Evolutionary conservation across 2,888 invertebrate species (phyloP).

Genomic region (Bruchidius siliquastri): DNA sequence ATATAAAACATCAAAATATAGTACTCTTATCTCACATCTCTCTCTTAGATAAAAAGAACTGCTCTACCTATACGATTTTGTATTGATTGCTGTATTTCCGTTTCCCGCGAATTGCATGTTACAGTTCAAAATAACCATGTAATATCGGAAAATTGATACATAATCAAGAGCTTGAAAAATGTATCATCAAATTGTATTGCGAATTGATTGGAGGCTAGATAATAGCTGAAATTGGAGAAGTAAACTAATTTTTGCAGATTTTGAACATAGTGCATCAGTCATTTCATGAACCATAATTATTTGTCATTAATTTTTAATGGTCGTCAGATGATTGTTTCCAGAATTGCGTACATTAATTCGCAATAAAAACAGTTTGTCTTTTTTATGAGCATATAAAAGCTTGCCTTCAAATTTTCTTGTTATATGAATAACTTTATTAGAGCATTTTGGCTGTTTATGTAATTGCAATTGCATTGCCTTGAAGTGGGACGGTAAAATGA

Average conservation of each 20-base stretch:
- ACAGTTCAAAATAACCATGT: background rate
- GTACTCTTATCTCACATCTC: no score
- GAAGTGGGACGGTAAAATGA: background rate
- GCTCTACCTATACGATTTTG: no score
- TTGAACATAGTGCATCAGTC: no score
- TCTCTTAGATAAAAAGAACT: no score
- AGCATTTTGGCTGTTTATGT: no score
- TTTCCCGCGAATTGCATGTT: background rate
- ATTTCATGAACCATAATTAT: background rate
- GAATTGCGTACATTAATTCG: no score
- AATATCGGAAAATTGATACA: background rate
- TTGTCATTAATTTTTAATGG: background rate
- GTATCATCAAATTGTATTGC: background rate
- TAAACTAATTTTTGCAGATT: background rate
- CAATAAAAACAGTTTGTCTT: no score
- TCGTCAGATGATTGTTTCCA: background rate
- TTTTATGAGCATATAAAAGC: no score
- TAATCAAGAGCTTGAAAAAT: background rate
- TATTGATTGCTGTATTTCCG: no score
- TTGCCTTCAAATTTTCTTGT: no score
- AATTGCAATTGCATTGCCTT: background rate
- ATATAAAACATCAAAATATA: no score
- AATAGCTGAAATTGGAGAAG: background rate
- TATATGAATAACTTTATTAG: no score
- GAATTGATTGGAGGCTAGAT: background rate